Base-by-base conservation (phyloP, 2,113 vertebrate species). In the Pogonocichla stellata region DNA sequence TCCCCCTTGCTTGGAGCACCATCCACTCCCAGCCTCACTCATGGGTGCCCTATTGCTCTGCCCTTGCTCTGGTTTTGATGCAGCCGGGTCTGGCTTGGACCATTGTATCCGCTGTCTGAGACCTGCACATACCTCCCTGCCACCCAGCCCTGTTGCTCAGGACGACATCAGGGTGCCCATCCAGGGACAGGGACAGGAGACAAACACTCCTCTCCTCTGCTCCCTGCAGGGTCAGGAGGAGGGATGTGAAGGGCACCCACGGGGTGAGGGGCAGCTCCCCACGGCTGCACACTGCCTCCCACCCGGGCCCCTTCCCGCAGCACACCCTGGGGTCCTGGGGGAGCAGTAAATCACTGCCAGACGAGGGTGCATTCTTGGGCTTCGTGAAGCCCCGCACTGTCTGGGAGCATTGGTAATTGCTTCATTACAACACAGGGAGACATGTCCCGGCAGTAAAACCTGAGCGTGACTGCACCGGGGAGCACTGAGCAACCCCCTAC, bases 391-490 rank as follows among this genome's bases (percentile, higher is more conserved):
- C 95, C 95, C 47, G 13, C 6, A 34, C 93, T 97, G 97, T 97
- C 97, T 98, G 91, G 72, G 97, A 97, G 95, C 95, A 93, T 87
- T 36, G 78, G 83, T 97, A 98, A 98, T 97, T 96, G 95, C 97
- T 97, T 97, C 96, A 98, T 98, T 97, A 97, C 97, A 96, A 94
- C 97, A 95, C 92, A 12, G 85, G 89, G 92, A 97, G 92, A 97
- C 97, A 97, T 97, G 98, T 98, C 97, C 95, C 15, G 36, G 97
- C 97, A 98, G 96, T 93, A 94, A 97, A 96, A 95, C 62, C 91
- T 87, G 93, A 75, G 77, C 53, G 2, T 92, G 95, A 84, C 96
- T 94, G 86, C 65, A 83, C 47, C 3, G 1, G 56, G 80, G 91
- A 93, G 74, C 87, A 45, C 91, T 12, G 65, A 95, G 71, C 73